Evolutionary conservation across 1,140 invertebrate genomes (phyloP), one percentile per base, ranked within the genome.

Genomic region (Eufriesea mexicana): DNA sequence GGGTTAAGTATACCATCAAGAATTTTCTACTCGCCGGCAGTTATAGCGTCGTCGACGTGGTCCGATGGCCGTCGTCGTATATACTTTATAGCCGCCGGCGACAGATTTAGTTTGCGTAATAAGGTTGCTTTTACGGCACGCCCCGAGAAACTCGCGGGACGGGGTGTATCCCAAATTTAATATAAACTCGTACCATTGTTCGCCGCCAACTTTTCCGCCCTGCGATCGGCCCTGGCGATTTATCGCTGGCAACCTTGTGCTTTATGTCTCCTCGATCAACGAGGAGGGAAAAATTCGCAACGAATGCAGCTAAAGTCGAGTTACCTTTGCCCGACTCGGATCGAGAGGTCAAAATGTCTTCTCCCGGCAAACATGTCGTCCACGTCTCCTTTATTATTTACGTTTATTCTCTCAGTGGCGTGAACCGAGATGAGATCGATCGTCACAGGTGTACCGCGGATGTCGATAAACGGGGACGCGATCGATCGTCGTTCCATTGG

Each of bases 71-170:
- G 51, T 49, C 28, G 35, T 28, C 42, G 51, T 55, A n/a, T 25
- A 8, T 70, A 71, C 77, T 71, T 79, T 79, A 67, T 35, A 79
- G 54, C 66, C 54, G 45, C 47, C 54, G 25, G 77, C 51, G 66
- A 47, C 77, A 79, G 77, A 79, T 79, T 79, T 61, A 70, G 77
- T 71, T 70, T 49, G 66, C 54, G 77, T 59, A 71, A 79, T 79
- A 49, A 61, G 25, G 54, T 79, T 55, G 54, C 55, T 20, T 79
- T 70, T 57, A 23, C 66, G 64, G 51, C 42, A 9, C 16, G 61
- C n/a, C 35, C 10, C 62, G 51, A 25, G 28, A 18, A 47, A 47
- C 76, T 42, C 47, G 28, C 28, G 6, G 74, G 2, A 16, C 62
- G 10, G 18, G 25, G 14, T 4, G 45, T 49, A 78, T 47, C 42